Base-by-base conservation (phyloP, 1,140 invertebrate species). In the Temnothorax curvispinosus region DNA sequence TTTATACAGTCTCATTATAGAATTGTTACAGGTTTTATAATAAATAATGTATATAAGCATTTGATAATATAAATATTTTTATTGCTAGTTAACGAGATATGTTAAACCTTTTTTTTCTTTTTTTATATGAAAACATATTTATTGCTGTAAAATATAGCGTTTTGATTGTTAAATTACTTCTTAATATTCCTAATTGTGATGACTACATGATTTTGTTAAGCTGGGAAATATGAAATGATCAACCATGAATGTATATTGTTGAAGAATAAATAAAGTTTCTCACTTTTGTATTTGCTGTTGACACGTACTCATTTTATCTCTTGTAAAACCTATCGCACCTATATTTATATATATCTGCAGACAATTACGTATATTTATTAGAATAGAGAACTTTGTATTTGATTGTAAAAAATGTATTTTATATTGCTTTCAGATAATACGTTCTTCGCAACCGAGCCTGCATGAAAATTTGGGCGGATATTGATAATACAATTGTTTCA, bases 391-490 rank as follows among this genome's bases (percentile, higher is more conserved):
- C 50, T 76, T 8, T 41, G 1, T 21, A 71, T 52, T 35, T 78
- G 50, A 86, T 75, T 52, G 80, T 64, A 67, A 69, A 76, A 74
- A 72, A 60, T 77, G 65, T 84, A 74, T 84, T 86, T 84, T 87
- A 78, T 91, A 86, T 91, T 90, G 11, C 67, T 91, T 91, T 91
- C 90, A 91, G 90, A 87, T 91, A 35, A 81, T 85, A 89, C 4
- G 52, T 82, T 89, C 67, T 77, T 54, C 85, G 7, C 77, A 76
- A 86, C 32, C 56, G 21, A 88, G 72, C 21, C 82, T 60, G 62
- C 58, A 77, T 77, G 74, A 91, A 88, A 58, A 64, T 35, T 64
- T 18, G 64, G 72, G 11, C 13, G 75, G 86, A 82, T 85, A 65
- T 88, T 81, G n/a, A 85, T 76, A 88, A 47, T 38, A 38, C 41